These are phyloP conservation scores for Hirtodrosophila confusa DNA, from an alignment of 2,888 invertebrate genomes.

Conservation along the genomic window DNA sequence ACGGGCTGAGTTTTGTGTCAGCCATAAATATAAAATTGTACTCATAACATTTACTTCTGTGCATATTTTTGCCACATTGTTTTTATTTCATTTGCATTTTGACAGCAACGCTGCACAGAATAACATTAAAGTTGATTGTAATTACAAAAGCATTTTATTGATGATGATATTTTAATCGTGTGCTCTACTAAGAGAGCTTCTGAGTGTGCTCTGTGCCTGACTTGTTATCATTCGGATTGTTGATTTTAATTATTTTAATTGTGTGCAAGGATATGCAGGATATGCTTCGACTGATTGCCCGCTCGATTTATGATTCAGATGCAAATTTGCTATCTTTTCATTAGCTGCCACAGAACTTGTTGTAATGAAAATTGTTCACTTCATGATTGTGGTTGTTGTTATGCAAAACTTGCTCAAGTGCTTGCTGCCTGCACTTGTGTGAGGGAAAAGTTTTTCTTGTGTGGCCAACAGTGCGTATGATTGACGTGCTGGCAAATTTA, in stretches of 20 bases:
- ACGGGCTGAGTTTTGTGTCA: conserved; percentile 28
- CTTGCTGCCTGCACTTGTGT: conserved; percentile 7
- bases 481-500: conserved; percentile 35
- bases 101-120: conserved; percentile 10
- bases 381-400: conserved; percentile 2
- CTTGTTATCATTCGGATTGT: conserved; percentile 58
- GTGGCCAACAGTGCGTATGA: conserved; percentile 43
- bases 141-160: conserved; percentile 60
- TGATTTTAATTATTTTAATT: conserved; percentile 69
- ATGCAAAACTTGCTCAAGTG: conserved; percentile 24
- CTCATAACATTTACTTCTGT: conserved; percentile 30
- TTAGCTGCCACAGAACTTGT: conserved; percentile 23
- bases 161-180: conserved; percentile 56
- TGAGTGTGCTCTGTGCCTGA: conserved; percentile 11
- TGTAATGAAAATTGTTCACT: conserved; percentile 18
- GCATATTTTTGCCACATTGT: conserved; percentile 27
- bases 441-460: conserved; percentile 15
- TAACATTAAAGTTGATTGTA: conserved; percentile 40
- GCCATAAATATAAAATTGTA: conserved; percentile 45
- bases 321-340: conserved; percentile 46
- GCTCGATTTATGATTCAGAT: conserved; percentile 8
- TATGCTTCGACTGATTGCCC: conserved; percentile 3
- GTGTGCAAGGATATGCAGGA: conserved; percentile 29
- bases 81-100: conserved; percentile 66
- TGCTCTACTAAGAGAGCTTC: neutral